Conservation (phyloP, 2,113 vertebrate genomes). For the Zonotrichia leucophrys region DNA sequence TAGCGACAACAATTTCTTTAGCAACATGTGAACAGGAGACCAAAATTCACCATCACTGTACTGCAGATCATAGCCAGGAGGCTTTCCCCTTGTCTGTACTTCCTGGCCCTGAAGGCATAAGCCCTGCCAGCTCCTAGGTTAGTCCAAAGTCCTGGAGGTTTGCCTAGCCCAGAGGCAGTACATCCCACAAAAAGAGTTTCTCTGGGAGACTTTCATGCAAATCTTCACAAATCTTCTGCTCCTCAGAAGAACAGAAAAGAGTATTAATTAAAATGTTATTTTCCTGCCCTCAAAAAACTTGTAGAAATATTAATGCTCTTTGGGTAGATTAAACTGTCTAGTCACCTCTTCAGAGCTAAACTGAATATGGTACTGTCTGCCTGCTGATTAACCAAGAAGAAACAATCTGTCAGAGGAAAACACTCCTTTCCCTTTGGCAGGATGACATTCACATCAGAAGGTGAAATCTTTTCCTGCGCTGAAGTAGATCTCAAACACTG, state of each 20-base stretch:
- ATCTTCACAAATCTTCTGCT: neutral
- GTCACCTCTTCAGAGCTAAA: neutral
- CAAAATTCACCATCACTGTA: neutral
- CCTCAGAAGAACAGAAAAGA: neutral
- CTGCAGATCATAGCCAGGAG: neutral
- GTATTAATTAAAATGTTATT: neutral
- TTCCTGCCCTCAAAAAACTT: neutral
- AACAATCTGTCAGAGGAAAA: neutral
- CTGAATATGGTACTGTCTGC: neutral
- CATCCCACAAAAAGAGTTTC: neutral
- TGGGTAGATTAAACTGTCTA: neutral
- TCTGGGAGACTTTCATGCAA: neutral
- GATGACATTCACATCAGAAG: neutral
- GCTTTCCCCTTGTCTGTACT: neutral
- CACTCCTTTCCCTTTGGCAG: neutral
- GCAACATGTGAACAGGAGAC: neutral
- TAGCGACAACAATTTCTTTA: neutral
- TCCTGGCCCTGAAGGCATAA: neutral
- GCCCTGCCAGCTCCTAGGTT: neutral
- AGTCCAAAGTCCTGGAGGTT: neutral
- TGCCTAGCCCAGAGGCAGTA: neutral
- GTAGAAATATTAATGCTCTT: conserved; percentile 5
- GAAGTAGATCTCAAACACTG: neutral
- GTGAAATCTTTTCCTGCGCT: neutral
- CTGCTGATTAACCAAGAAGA: neutral